Conservation (phyloP, 1,140 invertebrate genomes). For the Lysiphlebus fabarum region DNA sequence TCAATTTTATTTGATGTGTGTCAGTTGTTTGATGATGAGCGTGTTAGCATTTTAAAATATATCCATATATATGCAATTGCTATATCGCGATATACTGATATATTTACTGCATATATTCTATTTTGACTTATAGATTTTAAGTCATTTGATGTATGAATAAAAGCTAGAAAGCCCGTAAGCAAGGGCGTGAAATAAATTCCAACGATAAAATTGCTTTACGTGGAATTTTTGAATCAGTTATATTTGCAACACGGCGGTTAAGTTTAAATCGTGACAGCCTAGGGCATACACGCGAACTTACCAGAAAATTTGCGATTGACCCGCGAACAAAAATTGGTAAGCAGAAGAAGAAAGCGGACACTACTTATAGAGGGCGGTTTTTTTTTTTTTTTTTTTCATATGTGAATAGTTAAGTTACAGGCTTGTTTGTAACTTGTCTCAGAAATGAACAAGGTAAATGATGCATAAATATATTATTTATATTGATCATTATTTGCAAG, state of each 20-base stretch:
- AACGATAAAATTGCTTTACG: slow-evolving; percentile 52
- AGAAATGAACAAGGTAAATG: no score
- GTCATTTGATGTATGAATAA: not conserved
- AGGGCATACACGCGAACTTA: slow-evolving; percentile 54
- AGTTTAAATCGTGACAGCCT: slow-evolving; percentile 54
- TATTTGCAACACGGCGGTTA: slow-evolving; percentile 45
- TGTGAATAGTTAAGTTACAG: slow-evolving; percentile 11
- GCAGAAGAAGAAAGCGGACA: slow-evolving; percentile 15
- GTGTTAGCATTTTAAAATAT: no score
- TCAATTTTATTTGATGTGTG: no score
- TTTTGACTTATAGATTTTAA: no score
- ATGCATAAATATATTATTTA: no score
- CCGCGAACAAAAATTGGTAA: slow-evolving; percentile 39
- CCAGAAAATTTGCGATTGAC: slow-evolving; percentile 57
- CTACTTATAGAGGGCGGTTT: slow-evolving; percentile 22
- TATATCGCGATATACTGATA: no score
- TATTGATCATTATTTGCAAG: no score
- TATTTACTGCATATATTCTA: no score
- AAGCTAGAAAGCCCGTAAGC: slow-evolving; percentile 21
- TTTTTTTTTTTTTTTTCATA: slow-evolving; percentile 11
- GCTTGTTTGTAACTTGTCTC: no score
- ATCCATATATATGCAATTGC: no score
- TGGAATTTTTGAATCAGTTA: slow-evolving; percentile 52
- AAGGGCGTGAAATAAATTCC: slow-evolving; percentile 46
- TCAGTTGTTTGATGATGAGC: no score